Evolutionary conservation across 2,113 vertebrate species (phyloP).

Genomic region (Mustela lutreola): DNA sequence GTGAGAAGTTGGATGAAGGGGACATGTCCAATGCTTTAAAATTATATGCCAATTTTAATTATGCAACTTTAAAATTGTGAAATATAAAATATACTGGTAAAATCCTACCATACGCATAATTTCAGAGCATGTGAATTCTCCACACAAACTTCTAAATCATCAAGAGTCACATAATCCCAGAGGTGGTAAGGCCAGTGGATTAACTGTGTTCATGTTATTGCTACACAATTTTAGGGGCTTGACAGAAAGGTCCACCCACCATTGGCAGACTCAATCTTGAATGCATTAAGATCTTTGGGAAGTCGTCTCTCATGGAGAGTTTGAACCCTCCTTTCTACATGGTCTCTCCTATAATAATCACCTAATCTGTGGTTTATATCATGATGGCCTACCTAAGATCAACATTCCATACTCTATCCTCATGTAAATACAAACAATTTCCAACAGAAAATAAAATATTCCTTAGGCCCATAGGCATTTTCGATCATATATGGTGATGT

Average conservation of each 20-base stretch:
- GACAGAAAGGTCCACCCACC: not conserved
- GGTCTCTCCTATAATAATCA: not conserved
- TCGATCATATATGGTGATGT: not conserved
- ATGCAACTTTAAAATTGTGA: not conserved
- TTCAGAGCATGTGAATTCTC: not conserved
- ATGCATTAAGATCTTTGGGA: not conserved
- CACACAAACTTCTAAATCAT: constrained; percentile 1
- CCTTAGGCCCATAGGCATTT: not conserved
- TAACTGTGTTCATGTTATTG: not conserved
- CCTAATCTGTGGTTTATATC: not conserved
- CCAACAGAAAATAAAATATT: not conserved
- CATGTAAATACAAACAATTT: constrained; percentile 15
- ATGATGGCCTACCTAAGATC: not conserved
- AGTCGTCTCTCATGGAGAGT: not conserved
- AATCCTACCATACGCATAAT: not conserved
- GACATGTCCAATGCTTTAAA: not conserved
- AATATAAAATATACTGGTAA: constrained; percentile 10
- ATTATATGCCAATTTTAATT: not conserved
- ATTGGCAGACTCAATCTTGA: not conserved
- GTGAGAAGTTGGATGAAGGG: not conserved
- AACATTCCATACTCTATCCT: not conserved
- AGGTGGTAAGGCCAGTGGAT: not conserved
- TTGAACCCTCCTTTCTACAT: not conserved
- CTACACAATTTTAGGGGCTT: not conserved
- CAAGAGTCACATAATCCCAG: not conserved